phyloP scores from a whole-genome alignment of 2,113 vertebrate genomes.

The Corythaixoides concolor region DNA sequence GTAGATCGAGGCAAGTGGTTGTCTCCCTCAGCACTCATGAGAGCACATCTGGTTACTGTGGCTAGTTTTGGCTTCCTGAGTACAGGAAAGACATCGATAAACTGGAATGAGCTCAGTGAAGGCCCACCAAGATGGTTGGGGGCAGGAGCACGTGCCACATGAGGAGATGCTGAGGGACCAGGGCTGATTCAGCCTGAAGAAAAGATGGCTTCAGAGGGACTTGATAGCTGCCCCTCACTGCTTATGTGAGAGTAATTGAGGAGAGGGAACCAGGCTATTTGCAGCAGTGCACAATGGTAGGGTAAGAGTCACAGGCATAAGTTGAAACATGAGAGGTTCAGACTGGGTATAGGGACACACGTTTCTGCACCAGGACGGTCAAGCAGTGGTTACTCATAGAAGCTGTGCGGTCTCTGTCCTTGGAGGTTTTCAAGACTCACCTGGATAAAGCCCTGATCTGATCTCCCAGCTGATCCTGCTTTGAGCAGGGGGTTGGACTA shows the following conservation, averaged over 20 bases:
- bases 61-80: not conserved
- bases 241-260: fast-evolving
- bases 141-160: not conserved
- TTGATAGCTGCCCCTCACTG: not conserved
- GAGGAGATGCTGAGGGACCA: not conserved
- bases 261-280: not conserved
- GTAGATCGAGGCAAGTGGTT: not conserved
- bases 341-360: not conserved
- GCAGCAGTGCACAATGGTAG: not conserved
- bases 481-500: not conserved
- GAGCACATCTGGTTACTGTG: not conserved
- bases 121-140: not conserved
- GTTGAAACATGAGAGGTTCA: not conserved
- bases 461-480: not conserved
- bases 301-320: not conserved
- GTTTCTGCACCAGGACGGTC: not conserved
- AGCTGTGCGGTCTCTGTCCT: not conserved
- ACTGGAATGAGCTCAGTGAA: not conserved
- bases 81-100: not conserved
- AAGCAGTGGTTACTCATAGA: not conserved
- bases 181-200: not conserved
- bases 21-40: not conserved
- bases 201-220: not conserved
- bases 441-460: not conserved
- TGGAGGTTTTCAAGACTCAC: not conserved